phyloP scores from a whole-genome alignment of 2,888 invertebrate genomes.

The Prosopocoilus inquinatus region DNA sequence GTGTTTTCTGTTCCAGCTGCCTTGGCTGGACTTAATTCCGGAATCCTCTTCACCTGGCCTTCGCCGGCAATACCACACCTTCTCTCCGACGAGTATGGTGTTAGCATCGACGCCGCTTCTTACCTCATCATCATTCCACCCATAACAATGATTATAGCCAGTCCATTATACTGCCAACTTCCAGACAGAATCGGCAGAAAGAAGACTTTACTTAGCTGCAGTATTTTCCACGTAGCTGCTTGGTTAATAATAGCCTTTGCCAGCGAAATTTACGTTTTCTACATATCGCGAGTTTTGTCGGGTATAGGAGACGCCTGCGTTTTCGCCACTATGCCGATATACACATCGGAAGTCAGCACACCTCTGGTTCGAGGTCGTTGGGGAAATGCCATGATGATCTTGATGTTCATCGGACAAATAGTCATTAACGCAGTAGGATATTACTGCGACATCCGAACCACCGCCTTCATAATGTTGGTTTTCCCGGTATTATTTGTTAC shows the following conservation, averaged over 20 bases:
- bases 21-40: conserved; percentile 27
- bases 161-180: conserved; percentile 33
- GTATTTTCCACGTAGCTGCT: conserved; percentile 35
- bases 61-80: conserved; percentile 42
- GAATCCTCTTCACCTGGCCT: conserved; percentile 39
- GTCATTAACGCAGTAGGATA: conserved; percentile 55
- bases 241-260: conserved; percentile 34
- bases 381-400: conserved; percentile 36
- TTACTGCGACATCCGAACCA: conserved; percentile 53
- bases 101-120: conserved; percentile 41
- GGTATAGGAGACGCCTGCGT: conserved; percentile 37
- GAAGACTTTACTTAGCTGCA: conserved; percentile 34
- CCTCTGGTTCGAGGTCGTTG: conserved; percentile 39
- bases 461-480: conserved; percentile 58
- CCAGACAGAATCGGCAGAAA: conserved; percentile 40
- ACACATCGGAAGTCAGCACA: conserved; percentile 39
- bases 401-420: conserved; percentile 35
- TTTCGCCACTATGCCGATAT: conserved; percentile 36
- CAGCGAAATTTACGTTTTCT: conserved; percentile 34
- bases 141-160: conserved; percentile 31
- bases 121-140: conserved; percentile 41
- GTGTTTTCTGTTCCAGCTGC: conserved; percentile 24
- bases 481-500: conserved; percentile 58
- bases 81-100: conserved; percentile 32
- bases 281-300: conserved; percentile 34